Conservation (phyloP, 2,113 vertebrate genomes). For the Dasyornis broadbenti region DNA sequence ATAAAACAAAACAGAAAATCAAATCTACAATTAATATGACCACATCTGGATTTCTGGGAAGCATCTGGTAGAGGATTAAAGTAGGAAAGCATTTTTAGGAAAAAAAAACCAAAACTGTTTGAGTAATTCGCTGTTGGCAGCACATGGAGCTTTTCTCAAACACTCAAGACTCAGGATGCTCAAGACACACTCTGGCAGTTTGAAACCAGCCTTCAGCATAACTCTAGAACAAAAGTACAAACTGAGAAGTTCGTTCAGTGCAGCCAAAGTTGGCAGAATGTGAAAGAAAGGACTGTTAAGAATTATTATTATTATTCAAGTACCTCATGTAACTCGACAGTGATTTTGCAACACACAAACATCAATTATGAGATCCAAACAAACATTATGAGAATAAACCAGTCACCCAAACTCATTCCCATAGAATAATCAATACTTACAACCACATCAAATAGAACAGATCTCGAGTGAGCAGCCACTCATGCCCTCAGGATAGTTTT, state of each 20-base stretch:
- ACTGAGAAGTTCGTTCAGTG: not conserved
- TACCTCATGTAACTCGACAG: not conserved
- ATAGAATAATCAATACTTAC: conserved; percentile 1
- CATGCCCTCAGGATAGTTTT: not conserved
- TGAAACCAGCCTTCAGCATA: not conserved
- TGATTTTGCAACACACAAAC: not conserved
- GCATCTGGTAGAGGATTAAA: not conserved
- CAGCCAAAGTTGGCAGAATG: not conserved
- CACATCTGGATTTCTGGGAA: not conserved
- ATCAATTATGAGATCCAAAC: not conserved
- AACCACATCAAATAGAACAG: not conserved
- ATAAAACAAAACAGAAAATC: rapidly evolving
- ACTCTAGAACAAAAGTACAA: not conserved
- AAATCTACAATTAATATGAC: rapidly evolving
- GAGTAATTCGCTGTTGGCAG: not conserved
- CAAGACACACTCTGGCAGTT: not conserved
- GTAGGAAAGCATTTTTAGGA: rapidly evolving
- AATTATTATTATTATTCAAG: not conserved
- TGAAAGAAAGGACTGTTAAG: not conserved
- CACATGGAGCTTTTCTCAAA: not conserved
- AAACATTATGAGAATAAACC: not conserved
- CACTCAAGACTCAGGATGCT: not conserved
- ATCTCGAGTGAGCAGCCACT: not conserved
- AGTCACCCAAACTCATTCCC: not conserved
- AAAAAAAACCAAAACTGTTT: not conserved